Percentiles rank a stretch among this genome's conserved stretches.
These are phyloP conservation scores for Nomada fabriciana DNA, from an alignment of 2,888 invertebrate genomes.

Conservation along the genomic window DNA sequence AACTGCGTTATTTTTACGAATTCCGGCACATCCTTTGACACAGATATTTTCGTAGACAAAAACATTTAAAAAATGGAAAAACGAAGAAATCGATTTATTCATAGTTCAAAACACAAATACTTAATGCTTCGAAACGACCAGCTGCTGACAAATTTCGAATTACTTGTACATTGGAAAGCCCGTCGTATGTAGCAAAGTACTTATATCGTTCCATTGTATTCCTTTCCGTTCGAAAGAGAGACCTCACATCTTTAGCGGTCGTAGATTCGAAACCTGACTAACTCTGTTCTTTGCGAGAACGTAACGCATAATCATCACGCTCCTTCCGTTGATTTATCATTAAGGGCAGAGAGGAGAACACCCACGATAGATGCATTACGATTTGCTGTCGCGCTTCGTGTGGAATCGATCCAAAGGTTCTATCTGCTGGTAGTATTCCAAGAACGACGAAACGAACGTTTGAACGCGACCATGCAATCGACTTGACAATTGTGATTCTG, in stretches of 20 bases:
- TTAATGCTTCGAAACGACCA: conserved; percentile 13
- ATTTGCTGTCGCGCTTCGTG: conserved; percentile 53
- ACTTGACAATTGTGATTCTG: conserved; percentile 8
- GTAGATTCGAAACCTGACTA: conserved; percentile 42
- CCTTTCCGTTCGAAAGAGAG: conserved; percentile 59
- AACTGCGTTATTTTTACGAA: neutral
- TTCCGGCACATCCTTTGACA: neutral
- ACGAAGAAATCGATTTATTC: too few relatives aligned
- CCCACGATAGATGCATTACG: conserved; percentile 34
- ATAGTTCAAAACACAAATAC: neutral
- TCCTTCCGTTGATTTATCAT: conserved; percentile 59
- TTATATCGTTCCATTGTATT: conserved; percentile 69
- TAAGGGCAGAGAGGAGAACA: conserved; percentile 35
- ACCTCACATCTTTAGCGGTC: conserved; percentile 49
- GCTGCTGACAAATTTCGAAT: conserved; percentile 52
- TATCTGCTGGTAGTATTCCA: conserved; percentile 47
- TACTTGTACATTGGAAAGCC: conserved; percentile 69
- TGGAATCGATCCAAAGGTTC: conserved; percentile 49
- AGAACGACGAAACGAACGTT: conserved; percentile 52
- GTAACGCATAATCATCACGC: conserved; percentile 54
- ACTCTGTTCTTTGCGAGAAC: conserved; percentile 47
- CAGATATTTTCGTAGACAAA: too few relatives aligned
- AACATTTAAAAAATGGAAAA: too few relatives aligned
- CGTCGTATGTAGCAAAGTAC: conserved; percentile 67
- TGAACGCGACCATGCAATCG: conserved; percentile 52